Evolutionary conservation across 1,140 invertebrate genomes (phyloP), one percentile per base, ranked within the genome.

Genomic region (Sminthurinus signatus): DNA sequence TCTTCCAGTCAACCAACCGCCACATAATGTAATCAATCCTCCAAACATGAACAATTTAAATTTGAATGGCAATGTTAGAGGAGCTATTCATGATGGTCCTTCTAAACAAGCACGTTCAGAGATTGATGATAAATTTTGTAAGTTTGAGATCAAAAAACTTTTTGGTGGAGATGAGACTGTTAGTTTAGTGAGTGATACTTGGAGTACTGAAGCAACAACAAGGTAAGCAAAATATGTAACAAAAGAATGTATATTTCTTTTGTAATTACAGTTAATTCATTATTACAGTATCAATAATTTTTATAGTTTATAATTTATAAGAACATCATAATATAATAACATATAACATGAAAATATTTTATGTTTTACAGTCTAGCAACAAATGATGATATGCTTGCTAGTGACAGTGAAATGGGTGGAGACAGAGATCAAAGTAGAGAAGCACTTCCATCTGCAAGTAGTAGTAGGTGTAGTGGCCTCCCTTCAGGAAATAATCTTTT

Each of bases 71-170:
- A 55, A 55, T 19, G 44, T 68, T 28, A 19, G 32, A 29, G 5
- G 32, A 36, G 15, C 5, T 36, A 15, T 8, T 15, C 36, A 56
- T 27, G 36, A 25, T 36, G 44, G 36, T 14, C 56, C 68, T 29
- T 62, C 58, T 0, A 68, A 69, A 39, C 69, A 67, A 56, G 64
- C 64, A 4, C 81, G 88, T 8, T 89, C 88, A 62, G 95, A 98
- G 74, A 93, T 99, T 60, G 94, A 97, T 72, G 96, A 98, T 66
- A 95, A 97, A 77, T 99, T 99, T 83, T 96, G 95, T 73, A 96
- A 96, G 79, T 99, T 99, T 79, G 94, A 96, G 75, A 93, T 98
- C 32, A 93, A 90, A 32, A 72, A 72, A 51, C 23, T 66, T 29
- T 59, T 73, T 73, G 51, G 60, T 75, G 81, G 80, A 52, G 93